phyloP scores from a whole-genome alignment of 2,888 invertebrate genomes.

The Tanytarsus gracilentus region DNA sequence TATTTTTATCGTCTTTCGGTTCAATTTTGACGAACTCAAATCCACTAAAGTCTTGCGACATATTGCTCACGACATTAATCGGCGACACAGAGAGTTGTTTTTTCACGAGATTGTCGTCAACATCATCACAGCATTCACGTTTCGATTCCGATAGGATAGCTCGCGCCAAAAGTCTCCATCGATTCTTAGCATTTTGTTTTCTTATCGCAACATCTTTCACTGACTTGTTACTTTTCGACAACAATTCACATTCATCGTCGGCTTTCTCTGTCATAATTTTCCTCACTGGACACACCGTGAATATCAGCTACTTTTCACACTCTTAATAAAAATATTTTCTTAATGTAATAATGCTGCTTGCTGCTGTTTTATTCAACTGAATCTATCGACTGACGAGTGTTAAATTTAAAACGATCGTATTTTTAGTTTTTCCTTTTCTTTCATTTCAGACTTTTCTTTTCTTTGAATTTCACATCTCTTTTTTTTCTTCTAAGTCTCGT shows the following conservation, averaged over 20 bases:
- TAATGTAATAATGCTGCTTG: background rate
- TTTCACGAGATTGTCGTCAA: background rate
- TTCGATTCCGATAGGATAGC: constrained; percentile 41
- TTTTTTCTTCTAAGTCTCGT: no score
- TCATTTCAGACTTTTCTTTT: background rate
- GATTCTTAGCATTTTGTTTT: constrained; percentile 47
- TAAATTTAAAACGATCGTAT: constrained; percentile 21
- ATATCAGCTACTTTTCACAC: background rate
- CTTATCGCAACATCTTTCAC: constrained; percentile 1
- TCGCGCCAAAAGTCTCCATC: constrained; percentile 62
- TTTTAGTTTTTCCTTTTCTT: constrained; percentile 26
- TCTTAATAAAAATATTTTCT: background rate
- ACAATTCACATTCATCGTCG: background rate
- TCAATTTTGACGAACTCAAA: constrained; percentile 22
- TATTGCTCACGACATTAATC: constrained; percentile 1
- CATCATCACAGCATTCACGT: no score
- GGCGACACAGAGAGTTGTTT: background rate
- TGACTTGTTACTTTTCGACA: background rate
- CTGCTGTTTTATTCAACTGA: constrained; percentile 26
- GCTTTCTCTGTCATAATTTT: background rate
- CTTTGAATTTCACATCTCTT: background rate
- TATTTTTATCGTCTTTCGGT: constrained; percentile 18
- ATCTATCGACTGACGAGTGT: constrained; percentile 28
- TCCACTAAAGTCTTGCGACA: constrained; percentile 5
- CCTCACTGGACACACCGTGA: background rate